Conservation (phyloP, 2,888 invertebrate genomes). For the Taphrorychus bicolor region DNA sequence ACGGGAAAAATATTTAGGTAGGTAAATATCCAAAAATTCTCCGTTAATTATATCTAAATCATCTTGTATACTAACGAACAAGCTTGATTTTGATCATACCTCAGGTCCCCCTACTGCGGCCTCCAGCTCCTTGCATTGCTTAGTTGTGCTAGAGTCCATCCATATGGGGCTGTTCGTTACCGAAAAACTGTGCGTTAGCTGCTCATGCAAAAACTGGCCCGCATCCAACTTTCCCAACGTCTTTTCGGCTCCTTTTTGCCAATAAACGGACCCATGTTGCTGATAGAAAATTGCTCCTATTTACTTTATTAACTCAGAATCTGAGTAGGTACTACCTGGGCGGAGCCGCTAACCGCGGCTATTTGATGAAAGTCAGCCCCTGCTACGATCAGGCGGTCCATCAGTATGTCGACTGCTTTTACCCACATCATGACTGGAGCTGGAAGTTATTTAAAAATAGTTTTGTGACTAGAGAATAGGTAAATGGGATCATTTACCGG, state of each 20-base stretch:
- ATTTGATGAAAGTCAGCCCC: conserved; percentile 86
- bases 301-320: background rate
- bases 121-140: conserved; percentile 81
- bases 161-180: conserved; percentile 87
- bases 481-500: conserved; percentile 51
- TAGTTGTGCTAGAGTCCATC: conserved; percentile 91
- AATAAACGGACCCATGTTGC: conserved; percentile 98
- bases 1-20: background rate
- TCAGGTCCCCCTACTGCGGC: conserved; percentile 73
- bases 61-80: too few relatives aligned
- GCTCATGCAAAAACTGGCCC: conserved; percentile 81
- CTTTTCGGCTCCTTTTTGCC: conserved; percentile 79
- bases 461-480: background rate
- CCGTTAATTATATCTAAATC: background rate
- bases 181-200: conserved; percentile 81
- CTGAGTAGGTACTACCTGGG: conserved; percentile 75
- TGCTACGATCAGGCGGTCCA: conserved; percentile 81
- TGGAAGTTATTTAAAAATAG: conserved; percentile 7
- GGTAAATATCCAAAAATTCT: background rate
- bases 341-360: conserved; percentile 87
- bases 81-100: too few relatives aligned
- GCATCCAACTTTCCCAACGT: conserved; percentile 72
- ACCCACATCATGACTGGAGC: conserved; percentile 95
- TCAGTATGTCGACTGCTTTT: conserved; percentile 89
- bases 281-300: conserved; percentile 54